These are phyloP conservation scores for Branchipolynoe longqiensis DNA, from an alignment of 2,888 invertebrate species.

Conservation along the genomic window DNA sequence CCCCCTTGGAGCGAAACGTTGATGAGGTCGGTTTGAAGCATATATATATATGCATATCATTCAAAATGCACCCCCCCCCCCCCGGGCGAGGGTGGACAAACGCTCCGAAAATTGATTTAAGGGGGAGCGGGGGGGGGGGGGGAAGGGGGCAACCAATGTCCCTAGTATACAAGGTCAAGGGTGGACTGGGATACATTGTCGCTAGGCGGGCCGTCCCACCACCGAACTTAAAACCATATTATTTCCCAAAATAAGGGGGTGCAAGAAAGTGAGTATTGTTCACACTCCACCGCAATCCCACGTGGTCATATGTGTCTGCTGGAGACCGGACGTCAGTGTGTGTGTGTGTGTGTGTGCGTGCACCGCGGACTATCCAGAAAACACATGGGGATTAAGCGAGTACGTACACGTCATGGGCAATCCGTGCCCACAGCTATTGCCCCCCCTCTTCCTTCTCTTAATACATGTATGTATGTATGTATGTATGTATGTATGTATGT, in stretches of 20 bases:
- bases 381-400: not conserved
- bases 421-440: not conserved
- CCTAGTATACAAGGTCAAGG: too few species aligned
- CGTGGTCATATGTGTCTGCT: slow-evolving; percentile 33
- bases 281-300: not conserved
- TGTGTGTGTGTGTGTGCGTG: not conserved
- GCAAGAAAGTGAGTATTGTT: slow-evolving; percentile 43
- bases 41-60: too few species aligned
- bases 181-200: too few species aligned
- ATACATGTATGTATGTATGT: too few species aligned
- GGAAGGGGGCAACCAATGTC: slow-evolving; percentile 9
- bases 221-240: slow-evolving; percentile 50
- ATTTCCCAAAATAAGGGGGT: too few species aligned
- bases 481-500: too few species aligned
- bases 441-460: not conserved
- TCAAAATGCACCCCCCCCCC: too few species aligned
- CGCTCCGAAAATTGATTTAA: not conserved
- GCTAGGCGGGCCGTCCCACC: too few species aligned
- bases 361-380: slow-evolving; percentile 37
- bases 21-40: too few species aligned
- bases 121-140: too few species aligned
- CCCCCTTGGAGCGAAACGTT: too few species aligned
- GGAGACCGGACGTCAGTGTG: not conserved
- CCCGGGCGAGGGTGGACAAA: too few species aligned
- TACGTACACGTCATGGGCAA: not conserved